Evolutionary conservation across 2,113 vertebrate species (phyloP).

Genomic region (Ariopsis seemanni): DNA sequence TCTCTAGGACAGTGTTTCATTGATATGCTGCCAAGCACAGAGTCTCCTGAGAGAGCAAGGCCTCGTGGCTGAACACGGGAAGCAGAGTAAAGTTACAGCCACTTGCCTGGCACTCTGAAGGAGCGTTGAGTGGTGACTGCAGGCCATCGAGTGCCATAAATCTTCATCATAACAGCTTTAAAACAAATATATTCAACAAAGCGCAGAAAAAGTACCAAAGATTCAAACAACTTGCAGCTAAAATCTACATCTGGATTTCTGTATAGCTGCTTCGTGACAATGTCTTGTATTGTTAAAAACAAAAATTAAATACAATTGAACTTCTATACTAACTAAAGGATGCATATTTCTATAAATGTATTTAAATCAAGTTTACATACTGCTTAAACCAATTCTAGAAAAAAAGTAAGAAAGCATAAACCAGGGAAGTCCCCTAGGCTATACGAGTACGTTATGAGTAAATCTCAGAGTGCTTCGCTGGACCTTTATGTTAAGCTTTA

Average conservation of each 20-base stretch:
- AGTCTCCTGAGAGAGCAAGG: constrained; percentile 37
- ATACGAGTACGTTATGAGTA: too few species aligned
- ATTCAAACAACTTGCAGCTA: background rate
- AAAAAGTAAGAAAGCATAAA: background rate
- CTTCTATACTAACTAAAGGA: background rate
- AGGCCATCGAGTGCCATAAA: background rate
- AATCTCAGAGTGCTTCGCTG: background rate
- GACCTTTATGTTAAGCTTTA: background rate
- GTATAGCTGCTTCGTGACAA: background rate
- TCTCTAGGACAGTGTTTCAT: constrained; percentile 28
- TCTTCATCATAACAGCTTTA: background rate
- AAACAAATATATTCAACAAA: background rate
- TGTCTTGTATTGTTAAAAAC: background rate
- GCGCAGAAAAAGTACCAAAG: background rate
- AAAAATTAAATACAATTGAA: background rate
- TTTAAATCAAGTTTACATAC: background rate
- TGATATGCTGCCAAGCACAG: constrained; percentile 44
- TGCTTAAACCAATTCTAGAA: background rate
- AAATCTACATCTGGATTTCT: background rate
- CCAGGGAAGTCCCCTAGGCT: background rate
- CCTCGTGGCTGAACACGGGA: constrained; percentile 35
- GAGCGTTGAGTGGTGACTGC: constrained; percentile 12
- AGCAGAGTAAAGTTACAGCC: constrained; percentile 43
- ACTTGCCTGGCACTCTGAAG: constrained; percentile 35
- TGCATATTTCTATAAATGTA: background rate